Evolutionary conservation across 2,888 invertebrate species (phyloP).

Genomic region (Drosophila monieri): DNA sequence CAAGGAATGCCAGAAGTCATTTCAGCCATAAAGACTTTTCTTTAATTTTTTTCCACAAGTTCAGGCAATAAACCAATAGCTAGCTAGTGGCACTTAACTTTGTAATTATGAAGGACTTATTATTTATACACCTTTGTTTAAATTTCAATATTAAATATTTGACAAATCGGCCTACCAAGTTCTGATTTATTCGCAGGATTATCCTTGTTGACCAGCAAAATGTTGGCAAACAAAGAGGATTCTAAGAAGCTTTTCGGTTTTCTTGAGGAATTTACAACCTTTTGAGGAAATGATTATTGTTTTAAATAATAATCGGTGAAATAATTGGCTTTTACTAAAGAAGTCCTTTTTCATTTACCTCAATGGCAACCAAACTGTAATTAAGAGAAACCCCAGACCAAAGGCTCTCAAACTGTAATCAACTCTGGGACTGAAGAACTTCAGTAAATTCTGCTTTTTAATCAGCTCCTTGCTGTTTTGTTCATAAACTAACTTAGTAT

Average conservation of each 20-base stretch:
- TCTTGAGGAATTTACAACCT: neutral
- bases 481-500: conserved; percentile 29
- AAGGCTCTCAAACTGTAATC: conserved; percentile 31
- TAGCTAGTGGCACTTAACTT: neutral
- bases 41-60: conserved; percentile 16
- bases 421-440: conserved; percentile 1
- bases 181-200: neutral
- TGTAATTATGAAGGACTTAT: neutral
- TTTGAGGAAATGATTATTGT: neutral
- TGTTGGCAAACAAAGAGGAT: neutral
- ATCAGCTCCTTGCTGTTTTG: conserved; percentile 19
- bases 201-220: conserved; percentile 1
- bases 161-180: neutral
- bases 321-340: neutral
- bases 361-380: conserved; percentile 18
- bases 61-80: conserved; percentile 2
- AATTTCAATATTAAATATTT: no score
- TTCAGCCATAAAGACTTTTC: conserved; percentile 12
- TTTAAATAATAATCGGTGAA: neutral
- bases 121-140: neutral
- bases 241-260: neutral
- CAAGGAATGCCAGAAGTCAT: conserved; percentile 16
- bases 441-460: conserved; percentile 26
- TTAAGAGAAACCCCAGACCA: neutral
- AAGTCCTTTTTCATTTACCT: no score